These are phyloP conservation scores for Nesidiocoris tenuis DNA, from an alignment of 2,888 invertebrate genomes.

Conservation along the genomic window DNA sequence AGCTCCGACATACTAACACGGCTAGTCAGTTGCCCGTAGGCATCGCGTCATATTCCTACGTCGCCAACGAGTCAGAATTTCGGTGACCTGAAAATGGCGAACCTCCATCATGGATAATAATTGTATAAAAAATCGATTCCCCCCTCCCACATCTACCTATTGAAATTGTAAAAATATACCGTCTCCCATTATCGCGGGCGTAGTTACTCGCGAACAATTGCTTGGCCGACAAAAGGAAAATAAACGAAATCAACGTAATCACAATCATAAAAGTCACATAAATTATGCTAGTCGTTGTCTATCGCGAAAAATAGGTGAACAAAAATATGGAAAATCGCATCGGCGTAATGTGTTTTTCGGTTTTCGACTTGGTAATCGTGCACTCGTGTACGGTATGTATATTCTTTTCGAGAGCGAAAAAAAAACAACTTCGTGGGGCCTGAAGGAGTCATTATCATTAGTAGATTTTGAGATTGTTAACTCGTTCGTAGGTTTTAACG, in stretches of 20 bases:
- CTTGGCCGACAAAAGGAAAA: neutral
- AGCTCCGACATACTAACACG: slow-evolving; percentile 45
- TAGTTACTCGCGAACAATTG: too few relatives aligned
- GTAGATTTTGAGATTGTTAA: slow-evolving; percentile 19
- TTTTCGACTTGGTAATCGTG: too few relatives aligned
- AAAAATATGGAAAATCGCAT: too few relatives aligned
- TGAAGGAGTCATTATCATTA: slow-evolving; percentile 22
- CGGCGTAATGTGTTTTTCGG: too few relatives aligned
- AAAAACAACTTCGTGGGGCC: slow-evolving; percentile 8
- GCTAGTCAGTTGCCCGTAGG: slow-evolving; percentile 5
- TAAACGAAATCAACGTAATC: neutral
- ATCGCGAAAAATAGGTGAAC: neutral
- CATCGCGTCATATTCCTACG: neutral
- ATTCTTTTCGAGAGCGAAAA: neutral
- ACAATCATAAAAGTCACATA: neutral
- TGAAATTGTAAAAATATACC: too few relatives aligned
- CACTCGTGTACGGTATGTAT: neutral
- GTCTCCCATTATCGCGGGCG: too few relatives aligned
- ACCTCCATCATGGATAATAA: slow-evolving; percentile 8
- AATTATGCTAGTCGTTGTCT: neutral
- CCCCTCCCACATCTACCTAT: too few relatives aligned
- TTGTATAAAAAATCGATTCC: slow-evolving; percentile 7
- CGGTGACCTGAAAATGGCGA: neutral
- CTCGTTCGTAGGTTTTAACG: slow-evolving; percentile 22
- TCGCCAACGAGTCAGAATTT: neutral